Base-by-base conservation (phyloP, 2,113 vertebrate species). In the Oncorhynchus nerka region DNA sequence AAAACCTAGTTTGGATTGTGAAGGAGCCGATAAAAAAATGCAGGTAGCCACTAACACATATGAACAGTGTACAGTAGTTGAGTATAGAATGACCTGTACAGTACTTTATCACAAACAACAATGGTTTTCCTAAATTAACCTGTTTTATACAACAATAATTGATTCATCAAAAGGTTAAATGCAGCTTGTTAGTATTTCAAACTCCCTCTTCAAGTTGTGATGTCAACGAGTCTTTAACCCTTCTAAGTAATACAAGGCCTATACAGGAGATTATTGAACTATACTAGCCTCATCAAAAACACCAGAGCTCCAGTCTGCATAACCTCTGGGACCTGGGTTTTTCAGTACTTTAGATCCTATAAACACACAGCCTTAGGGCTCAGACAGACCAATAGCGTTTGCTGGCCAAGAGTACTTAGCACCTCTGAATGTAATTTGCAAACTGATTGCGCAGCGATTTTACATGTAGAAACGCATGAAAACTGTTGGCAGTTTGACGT, bases 1-100 rank as follows among this genome's bases (percentile, higher is more conserved):
- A n/a, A 77, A 77, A 30, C 4, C 68, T 3, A 61, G 49, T 67
- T 73, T 78, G 67, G 68, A 78, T 68, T 62, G n/a, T n/a, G 20
- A 22, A 62, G n/a, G 13, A 62, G 59, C 59, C 19, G 11, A 62
- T 62, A n/a, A 57, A 57, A 15, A 45, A 45, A 45, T 45, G 9
- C 51, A 4, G 16, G 12, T 55, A 55, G 51, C 51, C 55, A 62
- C 19, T 24, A 62, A 22, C 19, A 62, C 9, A 24, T 61, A 20
- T 62, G n/a, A 22, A 24, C 55, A 57, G 55, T 45, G 39, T 34
- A 55, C 51, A 55, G 51, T 62, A 16, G 51, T 9, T 24, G 59
- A 62, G n/a, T 62, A 22, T 22, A 22, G 4, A 8, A 62, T 62
- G 7, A 62, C 13, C n/a, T 62, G 20, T 62, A 62, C 7, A n/a